Percentiles rank a stretch among this genome's conserved stretches.
Conservation (phyloP, 2,888 invertebrate species). For the Pandemis corylana region DNA sequence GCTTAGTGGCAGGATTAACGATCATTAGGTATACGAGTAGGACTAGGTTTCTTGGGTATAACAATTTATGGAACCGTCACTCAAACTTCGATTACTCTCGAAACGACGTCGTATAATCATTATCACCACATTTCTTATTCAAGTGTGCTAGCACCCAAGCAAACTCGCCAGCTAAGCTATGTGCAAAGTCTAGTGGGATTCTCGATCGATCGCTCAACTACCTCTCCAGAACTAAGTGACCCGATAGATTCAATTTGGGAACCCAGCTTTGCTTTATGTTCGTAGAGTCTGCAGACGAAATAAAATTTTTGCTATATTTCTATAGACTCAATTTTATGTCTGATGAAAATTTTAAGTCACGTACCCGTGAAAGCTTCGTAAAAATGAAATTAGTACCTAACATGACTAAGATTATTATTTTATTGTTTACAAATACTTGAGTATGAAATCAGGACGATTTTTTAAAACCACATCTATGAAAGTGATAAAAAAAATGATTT, state of each 20-base stretch:
- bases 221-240: slow-evolving; percentile 46
- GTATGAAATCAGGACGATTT: too few relatives aligned
- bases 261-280: slow-evolving; percentile 45
- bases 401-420: too few relatives aligned
- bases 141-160: slow-evolving; percentile 18
- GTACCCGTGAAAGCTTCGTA: background rate
- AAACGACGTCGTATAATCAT: background rate
- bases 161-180: slow-evolving; percentile 18
- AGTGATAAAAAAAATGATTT: too few relatives aligned
- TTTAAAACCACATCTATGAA: too few relatives aligned
- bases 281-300: slow-evolving; percentile 24
- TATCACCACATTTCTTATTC: slow-evolving; percentile 26
- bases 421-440: too few relatives aligned
- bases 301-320: background rate
- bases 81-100: background rate
- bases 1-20: too few relatives aligned
- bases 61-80: background rate
- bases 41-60: background rate
- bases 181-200: slow-evolving; percentile 42
- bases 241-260: slow-evolving; percentile 49
- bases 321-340: background rate
- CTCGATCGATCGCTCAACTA: slow-evolving; percentile 44
- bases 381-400: background rate
- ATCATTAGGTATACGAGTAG: too few relatives aligned
- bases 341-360: background rate